These are phyloP conservation scores for Tigriopus japonicus DNA, from an alignment of 1,140 invertebrate species.

Conservation along the genomic window DNA sequence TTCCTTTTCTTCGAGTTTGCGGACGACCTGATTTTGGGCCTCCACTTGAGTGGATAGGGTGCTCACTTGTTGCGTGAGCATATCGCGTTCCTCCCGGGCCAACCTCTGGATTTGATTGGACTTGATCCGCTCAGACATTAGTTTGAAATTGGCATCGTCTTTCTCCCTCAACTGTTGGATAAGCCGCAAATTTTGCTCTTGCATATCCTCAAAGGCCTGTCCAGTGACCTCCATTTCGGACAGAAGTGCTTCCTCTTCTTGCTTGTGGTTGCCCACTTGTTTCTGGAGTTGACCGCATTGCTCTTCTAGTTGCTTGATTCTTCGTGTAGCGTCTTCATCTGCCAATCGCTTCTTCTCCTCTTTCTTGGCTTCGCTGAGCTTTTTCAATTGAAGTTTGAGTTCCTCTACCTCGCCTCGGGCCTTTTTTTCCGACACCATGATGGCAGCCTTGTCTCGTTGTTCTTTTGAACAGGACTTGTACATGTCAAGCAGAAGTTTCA, in stretches of 20 bases:
- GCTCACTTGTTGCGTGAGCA: conserved; percentile 43
- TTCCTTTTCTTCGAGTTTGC: conserved; percentile 93
- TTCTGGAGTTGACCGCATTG: conserved; percentile 38
- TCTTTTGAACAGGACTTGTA: conserved; percentile 93
- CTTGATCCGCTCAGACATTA: conserved; percentile 95
- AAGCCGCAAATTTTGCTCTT: conserved; percentile 89
- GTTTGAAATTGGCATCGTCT: conserved; percentile 97
- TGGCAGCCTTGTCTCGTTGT: conserved; percentile 80
- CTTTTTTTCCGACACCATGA: conserved; percentile 88
- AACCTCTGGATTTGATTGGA: conserved; percentile 89
- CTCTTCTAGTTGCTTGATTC: conserved; percentile 87
- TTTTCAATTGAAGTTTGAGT: conserved; percentile 34
- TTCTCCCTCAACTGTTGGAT: conserved; percentile 92
- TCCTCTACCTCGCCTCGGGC: conserved; percentile 72
- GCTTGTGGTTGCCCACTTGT: conserved; percentile 16
- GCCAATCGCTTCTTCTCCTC: conserved; percentile 79
- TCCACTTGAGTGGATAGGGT: conserved; percentile 41
- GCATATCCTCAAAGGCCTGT: conserved; percentile 98
- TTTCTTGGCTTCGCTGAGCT: conserved; percentile 60
- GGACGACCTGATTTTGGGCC: conserved; percentile 79
- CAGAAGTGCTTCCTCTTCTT: conserved; percentile 89
- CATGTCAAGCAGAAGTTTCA: conserved; percentile 88
- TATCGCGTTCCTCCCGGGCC: conserved; percentile 78
- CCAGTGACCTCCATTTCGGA: conserved; percentile 99
- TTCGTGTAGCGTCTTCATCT: conserved; percentile 81